Base-by-base conservation (phyloP, 2,113 vertebrate species). In the Sphyrna mokarran region DNA sequence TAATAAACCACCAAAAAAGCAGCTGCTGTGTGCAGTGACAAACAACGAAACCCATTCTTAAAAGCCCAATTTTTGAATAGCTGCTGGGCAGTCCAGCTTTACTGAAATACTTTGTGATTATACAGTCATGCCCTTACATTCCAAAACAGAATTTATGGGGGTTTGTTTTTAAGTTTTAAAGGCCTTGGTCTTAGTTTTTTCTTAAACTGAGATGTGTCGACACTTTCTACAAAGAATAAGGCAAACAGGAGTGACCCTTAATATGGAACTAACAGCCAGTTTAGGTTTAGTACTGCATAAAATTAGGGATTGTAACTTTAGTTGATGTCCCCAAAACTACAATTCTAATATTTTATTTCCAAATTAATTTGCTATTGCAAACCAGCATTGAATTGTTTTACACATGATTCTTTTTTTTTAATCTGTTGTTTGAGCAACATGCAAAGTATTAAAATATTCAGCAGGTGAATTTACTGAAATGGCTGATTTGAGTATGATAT, bases 1-100 rank as follows among this genome's bases (percentile, higher is more conserved):
- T 97, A 98, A 98, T 98, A 98, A 98, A 98, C 97, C 97, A 97
- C 97, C 97, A 96, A 96, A 97, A 96, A 96, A 96, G 98, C 98
- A 98, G 98, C 98, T 98, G 98, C 98, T 98, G 96, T 94, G 96
- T 96, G 96, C 96, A 96, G 96, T 96, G 96, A 96, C 97, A 97
- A 98, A 98, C 98, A 98, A 98, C 97, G 97, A 97, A 96, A 96
- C 97, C 97, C 98, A 98, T 98, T 98, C 98, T 98, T 97, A 97
- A 96, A 97, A 97, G 97, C 97, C 97, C 98, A 98, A 93, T 97
- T 98, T 97, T 96, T 97, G 96, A 97, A 97, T 97, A 97, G 97
- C 97, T 97, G 95, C 97, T 97, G 98, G 97, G 97, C 97, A 97
- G 98, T 96, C 97, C 97, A 96, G 96, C 96, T 97, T 97, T 48